Percentiles rank a stretch among this genome's conserved stretches.
Conservation (phyloP, 2,888 invertebrate species). For the Matsumyia berberina region DNA sequence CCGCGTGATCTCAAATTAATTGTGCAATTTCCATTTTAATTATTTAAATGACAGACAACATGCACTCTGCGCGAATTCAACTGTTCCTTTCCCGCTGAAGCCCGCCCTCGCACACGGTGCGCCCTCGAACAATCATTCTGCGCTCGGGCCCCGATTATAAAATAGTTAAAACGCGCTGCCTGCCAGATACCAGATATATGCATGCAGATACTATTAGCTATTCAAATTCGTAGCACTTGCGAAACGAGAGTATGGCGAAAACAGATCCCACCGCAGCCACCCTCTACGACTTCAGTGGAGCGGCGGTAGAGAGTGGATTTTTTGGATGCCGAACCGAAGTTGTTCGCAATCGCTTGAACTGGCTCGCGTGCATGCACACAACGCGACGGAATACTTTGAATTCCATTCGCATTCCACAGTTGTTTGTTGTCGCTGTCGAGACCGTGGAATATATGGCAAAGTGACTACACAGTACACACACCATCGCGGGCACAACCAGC, state of each 20-base stretch:
- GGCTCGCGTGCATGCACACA: conserved; percentile 56
- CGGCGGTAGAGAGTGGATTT: not conserved
- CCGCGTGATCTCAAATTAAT: conserved; percentile 71
- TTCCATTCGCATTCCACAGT: conserved; percentile 73
- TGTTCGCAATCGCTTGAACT: conserved; percentile 22
- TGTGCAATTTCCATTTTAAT: conserved; percentile 72
- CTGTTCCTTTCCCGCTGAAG: conserved; percentile 17
- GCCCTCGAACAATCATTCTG: conserved; percentile 4
- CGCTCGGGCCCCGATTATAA: conserved; percentile 42
- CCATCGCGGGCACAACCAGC: conserved; percentile 5
- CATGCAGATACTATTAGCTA: conserved; percentile 17
- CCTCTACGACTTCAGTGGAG: not conserved
- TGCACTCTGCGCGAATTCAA: conserved; percentile 67
- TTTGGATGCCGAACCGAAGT: conserved; percentile 25
- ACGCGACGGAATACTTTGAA: conserved; percentile 62
- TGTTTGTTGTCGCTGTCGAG: conserved; percentile 37
- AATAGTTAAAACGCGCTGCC: conserved; percentile 42
- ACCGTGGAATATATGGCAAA: conserved; percentile 21
- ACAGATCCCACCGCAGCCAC: conserved; percentile 16
- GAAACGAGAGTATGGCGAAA: conserved; percentile 24
- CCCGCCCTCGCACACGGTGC: conserved; percentile 35
- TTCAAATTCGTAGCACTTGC: conserved; percentile 38
- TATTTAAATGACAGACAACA: conserved; percentile 73
- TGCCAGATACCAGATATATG: not conserved
- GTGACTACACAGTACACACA: conserved; percentile 13